Evolutionary conservation across 2,888 invertebrate species (phyloP).

Genomic region (Pteria penguin): DNA sequence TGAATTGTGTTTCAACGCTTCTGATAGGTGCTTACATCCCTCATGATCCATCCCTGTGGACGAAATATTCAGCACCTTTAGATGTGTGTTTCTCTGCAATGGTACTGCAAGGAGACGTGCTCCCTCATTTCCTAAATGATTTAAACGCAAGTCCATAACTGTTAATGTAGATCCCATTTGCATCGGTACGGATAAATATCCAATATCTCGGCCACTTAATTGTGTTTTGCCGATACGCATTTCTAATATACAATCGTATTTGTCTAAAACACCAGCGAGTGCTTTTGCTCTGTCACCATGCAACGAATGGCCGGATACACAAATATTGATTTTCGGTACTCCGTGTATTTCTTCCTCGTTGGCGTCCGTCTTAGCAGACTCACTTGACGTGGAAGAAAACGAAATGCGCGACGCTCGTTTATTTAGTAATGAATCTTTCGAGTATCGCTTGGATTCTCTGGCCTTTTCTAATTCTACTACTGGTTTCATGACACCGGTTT

Average conservation of each 20-base stretch:
- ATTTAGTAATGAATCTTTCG: conserved; percentile 55
- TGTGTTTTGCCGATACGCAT: conserved; percentile 75
- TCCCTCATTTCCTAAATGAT: conserved; percentile 70
- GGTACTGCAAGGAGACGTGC: conserved; percentile 66
- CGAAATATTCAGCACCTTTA: conserved; percentile 72
- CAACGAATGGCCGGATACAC: conserved; percentile 73
- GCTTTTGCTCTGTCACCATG: conserved; percentile 63
- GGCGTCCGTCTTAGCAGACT: conserved; percentile 50
- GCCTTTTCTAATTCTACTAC: conserved; percentile 72
- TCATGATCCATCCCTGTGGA: conserved; percentile 71
- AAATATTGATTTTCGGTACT: conserved; percentile 74
- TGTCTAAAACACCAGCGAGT: conserved; percentile 64
- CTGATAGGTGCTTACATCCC: conserved; percentile 65
- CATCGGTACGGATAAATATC: conserved; percentile 61
- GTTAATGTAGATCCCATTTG: conserved; percentile 62
- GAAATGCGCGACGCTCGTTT: conserved; percentile 67
- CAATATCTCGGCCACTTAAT: conserved; percentile 67
- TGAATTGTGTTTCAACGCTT: conserved; percentile 62
- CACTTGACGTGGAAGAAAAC: conserved; percentile 60
- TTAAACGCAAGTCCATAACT: conserved; percentile 74
- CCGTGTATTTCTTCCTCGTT: conserved; percentile 61
- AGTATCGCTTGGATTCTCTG: conserved; percentile 56
- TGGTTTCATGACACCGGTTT: conserved; percentile 68
- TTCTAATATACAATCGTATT: conserved; percentile 72
- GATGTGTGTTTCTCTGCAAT: conserved; percentile 62